Conservation (phyloP, 2,797 vertebrate genomes). For the Meda fulgida region DNA sequence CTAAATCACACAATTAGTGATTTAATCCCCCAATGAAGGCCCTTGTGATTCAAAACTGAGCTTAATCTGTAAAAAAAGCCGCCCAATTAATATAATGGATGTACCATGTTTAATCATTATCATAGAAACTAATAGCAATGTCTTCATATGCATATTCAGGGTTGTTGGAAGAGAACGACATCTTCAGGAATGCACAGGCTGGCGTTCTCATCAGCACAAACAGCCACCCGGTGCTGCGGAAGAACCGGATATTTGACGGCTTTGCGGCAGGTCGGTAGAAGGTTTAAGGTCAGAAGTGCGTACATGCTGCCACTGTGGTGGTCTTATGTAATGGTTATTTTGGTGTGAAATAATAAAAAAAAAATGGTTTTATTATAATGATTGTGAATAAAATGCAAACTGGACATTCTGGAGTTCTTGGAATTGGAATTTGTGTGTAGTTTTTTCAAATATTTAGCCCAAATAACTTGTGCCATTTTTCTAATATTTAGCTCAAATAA, state of each 20-base stretch:
- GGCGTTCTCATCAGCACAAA: slow-evolving; percentile 99
- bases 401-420: not conserved
- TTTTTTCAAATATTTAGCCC: not conserved
- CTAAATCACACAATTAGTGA: slow-evolving; percentile 8
- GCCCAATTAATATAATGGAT: not conserved
- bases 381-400: not conserved
- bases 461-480: not conserved
- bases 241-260: slow-evolving; percentile 99
- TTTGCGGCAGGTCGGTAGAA: slow-evolving; percentile 92
- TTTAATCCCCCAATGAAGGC: not conserved
- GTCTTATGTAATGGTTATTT: not conserved
- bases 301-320: not conserved
- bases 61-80: not conserved
- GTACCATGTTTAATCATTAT: not conserved
- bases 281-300: not conserved
- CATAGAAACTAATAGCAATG: not conserved
- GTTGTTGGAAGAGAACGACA: slow-evolving; percentile 98
- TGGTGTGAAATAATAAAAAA: not conserved
- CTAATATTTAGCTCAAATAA: not conserved
- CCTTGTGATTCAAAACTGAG: not conserved
- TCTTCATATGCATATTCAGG: slow-evolving; percentile 72
- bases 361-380: not conserved
- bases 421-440: not conserved
- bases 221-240: slow-evolving; percentile 95
- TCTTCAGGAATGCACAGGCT: slow-evolving; percentile 98